These are phyloP conservation scores for Axinella damicornis DNA, from an alignment of 37 sponge, comb jelly and placozoan species.

Conservation along the genomic window DNA sequence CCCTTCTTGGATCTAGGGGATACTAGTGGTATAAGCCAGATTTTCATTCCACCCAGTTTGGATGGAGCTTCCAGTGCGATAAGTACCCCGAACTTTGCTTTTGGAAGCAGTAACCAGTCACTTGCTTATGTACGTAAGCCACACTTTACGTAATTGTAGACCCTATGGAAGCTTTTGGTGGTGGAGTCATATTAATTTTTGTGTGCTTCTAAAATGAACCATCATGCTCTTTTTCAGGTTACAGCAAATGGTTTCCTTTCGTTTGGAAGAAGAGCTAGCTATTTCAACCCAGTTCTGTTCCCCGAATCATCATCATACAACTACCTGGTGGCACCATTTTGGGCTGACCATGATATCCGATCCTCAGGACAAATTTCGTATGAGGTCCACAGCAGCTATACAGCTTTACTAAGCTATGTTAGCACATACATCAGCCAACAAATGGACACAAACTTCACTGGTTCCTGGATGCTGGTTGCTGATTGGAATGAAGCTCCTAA, in stretches of 20 bases:
- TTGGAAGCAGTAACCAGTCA: constrained; percentile 24
- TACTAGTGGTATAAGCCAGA: background rate
- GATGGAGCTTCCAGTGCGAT: constrained; percentile 4
- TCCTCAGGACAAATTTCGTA: constrained; percentile 24
- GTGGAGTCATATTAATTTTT: too few species aligned
- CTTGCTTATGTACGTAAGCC: constrained; percentile 18
- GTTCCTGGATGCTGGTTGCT: constrained; percentile 38
- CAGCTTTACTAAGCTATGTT: constrained; percentile 3
- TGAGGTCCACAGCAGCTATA: constrained; percentile 7
- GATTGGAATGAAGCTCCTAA: constrained; percentile 1
- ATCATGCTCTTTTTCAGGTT: too few species aligned
- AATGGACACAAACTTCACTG: constrained; percentile 17
- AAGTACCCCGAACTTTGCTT: constrained; percentile 12
- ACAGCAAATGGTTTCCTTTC: constrained; percentile 26
- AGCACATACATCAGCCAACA: constrained; percentile 6
- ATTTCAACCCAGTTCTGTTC: constrained; percentile 8
- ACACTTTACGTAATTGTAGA: background rate
- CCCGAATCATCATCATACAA: constrained; percentile 16
- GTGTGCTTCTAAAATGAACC: too few species aligned
- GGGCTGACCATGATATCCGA: constrained; percentile 21
- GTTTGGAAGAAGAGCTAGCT: constrained; percentile 27
- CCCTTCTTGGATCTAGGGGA: constrained; percentile 21
- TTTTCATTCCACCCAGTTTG: constrained; percentile 6
- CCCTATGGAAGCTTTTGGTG: too few species aligned
- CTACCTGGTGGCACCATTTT: constrained; percentile 37